These are phyloP conservation scores for Drosophila sp. DNA, from an alignment of 1,140 invertebrate species.

Conservation along the genomic window DNA sequence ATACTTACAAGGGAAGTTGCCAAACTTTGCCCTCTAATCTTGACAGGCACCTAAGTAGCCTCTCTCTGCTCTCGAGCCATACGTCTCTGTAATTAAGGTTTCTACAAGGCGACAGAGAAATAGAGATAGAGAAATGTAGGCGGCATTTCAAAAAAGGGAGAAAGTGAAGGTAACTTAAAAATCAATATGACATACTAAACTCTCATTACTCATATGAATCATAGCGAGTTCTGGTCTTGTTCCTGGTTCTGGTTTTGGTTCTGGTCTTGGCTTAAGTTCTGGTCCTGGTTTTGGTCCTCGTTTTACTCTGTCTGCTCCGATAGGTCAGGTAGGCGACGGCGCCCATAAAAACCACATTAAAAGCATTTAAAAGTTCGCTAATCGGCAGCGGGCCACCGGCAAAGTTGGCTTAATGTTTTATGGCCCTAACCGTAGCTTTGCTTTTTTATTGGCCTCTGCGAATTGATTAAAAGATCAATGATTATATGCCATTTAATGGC, in stretches of 20 bases:
- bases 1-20: slow-evolving; percentile 51
- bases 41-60: slow-evolving; percentile 66
- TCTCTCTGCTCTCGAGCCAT: neutral
- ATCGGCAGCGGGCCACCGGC: slow-evolving; percentile 59
- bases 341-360: slow-evolving; percentile 77
- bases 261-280: neutral
- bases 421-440: slow-evolving; percentile 51
- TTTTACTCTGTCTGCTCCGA: neutral
- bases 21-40: slow-evolving; percentile 74
- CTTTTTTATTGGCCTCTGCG: slow-evolving; percentile 66
- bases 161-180: slow-evolving; percentile 49
- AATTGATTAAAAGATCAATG: slow-evolving; percentile 83
- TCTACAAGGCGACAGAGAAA: slow-evolving; percentile 2
- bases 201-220: slow-evolving; percentile 77
- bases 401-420: slow-evolving; percentile 72
- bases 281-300: neutral
- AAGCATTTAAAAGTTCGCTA: slow-evolving; percentile 81
- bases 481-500: slow-evolving; percentile 77
- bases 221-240: slow-evolving; percentile 4
- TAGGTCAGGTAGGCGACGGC: slow-evolving; percentile 29
- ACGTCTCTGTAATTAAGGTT: slow-evolving; percentile 63
- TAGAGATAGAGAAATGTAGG: neutral
- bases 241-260: neutral
- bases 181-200: slow-evolving; percentile 73
- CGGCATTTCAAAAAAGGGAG: neutral